Conservation (phyloP, 2,797 vertebrate genomes). For the Urocyon cinereoargenteus region DNA sequence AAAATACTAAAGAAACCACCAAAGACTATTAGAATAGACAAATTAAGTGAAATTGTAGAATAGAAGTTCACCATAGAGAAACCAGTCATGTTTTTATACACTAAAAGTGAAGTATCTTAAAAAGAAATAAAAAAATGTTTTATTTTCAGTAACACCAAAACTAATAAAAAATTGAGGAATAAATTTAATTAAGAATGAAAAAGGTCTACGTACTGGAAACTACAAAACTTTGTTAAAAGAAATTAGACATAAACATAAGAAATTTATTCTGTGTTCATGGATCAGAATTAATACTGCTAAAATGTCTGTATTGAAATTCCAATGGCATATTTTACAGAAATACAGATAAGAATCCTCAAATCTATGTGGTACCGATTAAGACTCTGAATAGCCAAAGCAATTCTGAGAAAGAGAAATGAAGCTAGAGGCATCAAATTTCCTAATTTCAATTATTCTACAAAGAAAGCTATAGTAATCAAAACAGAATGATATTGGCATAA, state of each 20-base stretch:
- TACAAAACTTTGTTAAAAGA: neutral
- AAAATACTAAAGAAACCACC: neutral
- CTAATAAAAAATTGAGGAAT: neutral
- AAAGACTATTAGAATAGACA: neutral
- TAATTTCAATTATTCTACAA: neutral
- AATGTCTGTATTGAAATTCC: neutral
- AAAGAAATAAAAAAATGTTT: neutral
- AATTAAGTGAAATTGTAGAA: neutral
- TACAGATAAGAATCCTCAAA: neutral
- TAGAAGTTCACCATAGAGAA: neutral
- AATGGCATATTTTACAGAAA: neutral
- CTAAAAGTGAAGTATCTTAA: neutral
- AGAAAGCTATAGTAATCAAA: neutral
- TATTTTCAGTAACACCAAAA: neutral
- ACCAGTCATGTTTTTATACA: neutral
- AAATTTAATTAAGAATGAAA: neutral
- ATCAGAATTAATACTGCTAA: neutral
- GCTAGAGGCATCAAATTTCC: neutral
- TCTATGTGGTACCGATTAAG: neutral
- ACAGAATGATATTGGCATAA: neutral
- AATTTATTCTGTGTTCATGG: neutral
- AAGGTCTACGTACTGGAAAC: neutral
- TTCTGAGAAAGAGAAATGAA: neutral
- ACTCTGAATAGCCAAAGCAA: neutral
- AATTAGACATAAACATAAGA: neutral